These are phyloP conservation scores for Chironomus tepperi DNA, from an alignment of 1,140 invertebrate genomes.

Conservation along the genomic window DNA sequence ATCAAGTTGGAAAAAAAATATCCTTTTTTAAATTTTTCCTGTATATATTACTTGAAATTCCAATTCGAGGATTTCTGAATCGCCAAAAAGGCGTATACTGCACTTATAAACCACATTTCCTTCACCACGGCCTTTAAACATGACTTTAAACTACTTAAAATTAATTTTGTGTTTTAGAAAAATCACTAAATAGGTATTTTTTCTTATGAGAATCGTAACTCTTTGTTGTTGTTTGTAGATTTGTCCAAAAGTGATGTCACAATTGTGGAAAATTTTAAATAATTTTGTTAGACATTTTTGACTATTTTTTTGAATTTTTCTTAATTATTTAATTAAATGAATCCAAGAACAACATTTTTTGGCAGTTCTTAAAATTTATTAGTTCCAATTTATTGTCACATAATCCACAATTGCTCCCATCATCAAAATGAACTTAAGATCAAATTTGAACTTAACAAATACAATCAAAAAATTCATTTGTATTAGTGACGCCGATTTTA, in stretches of 20 bases:
- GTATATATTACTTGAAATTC: conserved; percentile 78
- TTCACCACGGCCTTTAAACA: conserved; percentile 64
- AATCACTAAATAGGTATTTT: background rate
- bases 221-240: conserved; percentile 21
- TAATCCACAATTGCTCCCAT: background rate
- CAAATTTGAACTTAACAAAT: background rate
- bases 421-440: background rate
- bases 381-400: background rate
- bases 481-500: background rate
- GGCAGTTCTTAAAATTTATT: background rate
- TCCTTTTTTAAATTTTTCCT: background rate
- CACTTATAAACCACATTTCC: conserved; percentile 83
- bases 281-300: background rate
- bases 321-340: background rate
- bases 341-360: background rate
- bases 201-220: background rate
- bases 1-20: background rate
- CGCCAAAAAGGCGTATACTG: conserved; percentile 86
- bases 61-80: conserved; percentile 88
- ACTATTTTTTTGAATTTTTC: background rate
- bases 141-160: conserved; percentile 30
- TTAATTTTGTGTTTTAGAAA: conserved; percentile 10
- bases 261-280: background rate
- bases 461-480: background rate
- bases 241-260: background rate